Conservation (phyloP, 2,113 vertebrate species). For the Pipa parva region DNA sequence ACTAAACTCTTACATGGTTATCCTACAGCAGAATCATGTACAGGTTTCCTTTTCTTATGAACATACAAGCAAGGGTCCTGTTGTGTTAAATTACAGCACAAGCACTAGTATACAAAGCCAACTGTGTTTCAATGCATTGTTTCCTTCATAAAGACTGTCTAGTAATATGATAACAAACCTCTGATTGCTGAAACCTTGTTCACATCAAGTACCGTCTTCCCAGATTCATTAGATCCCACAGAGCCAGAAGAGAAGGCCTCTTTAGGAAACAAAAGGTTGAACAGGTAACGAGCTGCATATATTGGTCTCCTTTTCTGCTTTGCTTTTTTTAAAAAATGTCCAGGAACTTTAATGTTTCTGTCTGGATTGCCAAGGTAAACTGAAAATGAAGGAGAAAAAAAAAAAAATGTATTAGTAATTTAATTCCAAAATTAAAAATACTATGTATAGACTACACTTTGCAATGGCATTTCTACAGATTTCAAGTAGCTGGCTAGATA, state of each 20-base stretch:
- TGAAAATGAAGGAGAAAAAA: constrained; percentile 25
- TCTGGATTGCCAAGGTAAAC: constrained; percentile 65
- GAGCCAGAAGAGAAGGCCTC: constrained; percentile 53
- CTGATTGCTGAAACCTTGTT: constrained; percentile 70
- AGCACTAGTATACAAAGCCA: not conserved
- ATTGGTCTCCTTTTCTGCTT: constrained; percentile 58
- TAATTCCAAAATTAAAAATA: not conserved
- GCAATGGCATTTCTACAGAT: no score
- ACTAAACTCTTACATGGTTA: no score
- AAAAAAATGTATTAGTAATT: not conserved
- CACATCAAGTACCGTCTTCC: constrained; percentile 56
- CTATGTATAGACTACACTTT: not conserved
- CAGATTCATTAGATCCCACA: constrained; percentile 41
- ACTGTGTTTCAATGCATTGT: not conserved
- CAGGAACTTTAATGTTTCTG: constrained; percentile 60
- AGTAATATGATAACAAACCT: constrained; percentile 52
- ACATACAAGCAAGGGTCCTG: no score
- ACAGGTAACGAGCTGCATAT: constrained; percentile 61
- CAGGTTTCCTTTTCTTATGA: no score
- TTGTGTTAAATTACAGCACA: no score
- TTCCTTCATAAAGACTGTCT: no score
- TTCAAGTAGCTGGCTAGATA: no score
- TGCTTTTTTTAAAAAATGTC: constrained; percentile 56
- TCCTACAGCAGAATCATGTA: no score
- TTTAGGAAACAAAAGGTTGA: constrained; percentile 61